These are phyloP conservation scores for Mesodorylaimus sp. DNA, from an alignment of 2,888 invertebrate genomes.

Conservation along the genomic window DNA sequence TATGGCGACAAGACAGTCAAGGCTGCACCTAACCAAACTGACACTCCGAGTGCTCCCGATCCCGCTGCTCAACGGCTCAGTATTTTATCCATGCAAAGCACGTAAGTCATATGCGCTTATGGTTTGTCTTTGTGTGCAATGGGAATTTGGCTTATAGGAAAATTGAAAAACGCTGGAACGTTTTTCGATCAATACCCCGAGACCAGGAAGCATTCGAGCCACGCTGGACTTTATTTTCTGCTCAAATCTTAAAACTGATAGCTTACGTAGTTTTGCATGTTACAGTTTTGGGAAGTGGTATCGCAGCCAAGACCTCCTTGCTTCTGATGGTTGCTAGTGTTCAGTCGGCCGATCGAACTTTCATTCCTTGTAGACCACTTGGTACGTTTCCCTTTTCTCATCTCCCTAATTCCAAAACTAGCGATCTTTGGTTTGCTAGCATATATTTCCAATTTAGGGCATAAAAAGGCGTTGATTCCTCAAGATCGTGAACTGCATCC, in stretches of 20 bases:
- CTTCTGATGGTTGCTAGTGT: conserved; percentile 10
- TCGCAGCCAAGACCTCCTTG: conserved; percentile 6
- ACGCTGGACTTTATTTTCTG: conserved; percentile 8
- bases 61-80: not conserved
- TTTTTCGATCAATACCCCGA: conserved; percentile 10
- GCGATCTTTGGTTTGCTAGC: not conserved
- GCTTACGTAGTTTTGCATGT: conserved; percentile 7
- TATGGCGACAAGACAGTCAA: too few species aligned
- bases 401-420: too few species aligned
- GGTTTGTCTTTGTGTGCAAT: not conserved
- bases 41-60: too few species aligned
- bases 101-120: not conserved
- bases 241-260: conserved; percentile 10
- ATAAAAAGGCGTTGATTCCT: not conserved
- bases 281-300: conserved; percentile 7
- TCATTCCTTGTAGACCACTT: conserved; percentile 4
- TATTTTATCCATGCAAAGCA: conserved; percentile 4
- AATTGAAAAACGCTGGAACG: conserved; percentile 10
- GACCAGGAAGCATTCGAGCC: conserved; percentile 6
- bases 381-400: not conserved
- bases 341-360: not conserved
- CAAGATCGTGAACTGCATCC: not conserved
- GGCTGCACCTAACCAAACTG: too few species aligned
- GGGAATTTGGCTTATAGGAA: not conserved
- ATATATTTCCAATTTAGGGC: not conserved